Percentiles rank a stretch among this genome's conserved stretches.
These are phyloP conservation scores for Parotocinclus haroldoi DNA, from an alignment of 2,797 vertebrate genomes.

Conservation along the genomic window DNA sequence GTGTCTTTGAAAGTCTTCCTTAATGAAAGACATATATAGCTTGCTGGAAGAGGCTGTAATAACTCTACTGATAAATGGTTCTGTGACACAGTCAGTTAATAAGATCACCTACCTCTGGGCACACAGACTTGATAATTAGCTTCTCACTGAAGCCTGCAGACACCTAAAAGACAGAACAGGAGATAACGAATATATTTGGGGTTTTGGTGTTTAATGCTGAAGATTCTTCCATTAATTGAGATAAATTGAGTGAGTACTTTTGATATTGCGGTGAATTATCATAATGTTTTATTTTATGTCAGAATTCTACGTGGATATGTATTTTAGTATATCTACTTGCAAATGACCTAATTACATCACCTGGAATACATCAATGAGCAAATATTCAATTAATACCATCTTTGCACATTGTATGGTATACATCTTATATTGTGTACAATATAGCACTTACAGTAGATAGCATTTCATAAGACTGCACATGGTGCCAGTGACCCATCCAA, in stretches of 20 bases:
- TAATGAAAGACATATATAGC: constrained; percentile 57
- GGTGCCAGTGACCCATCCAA: too few species aligned
- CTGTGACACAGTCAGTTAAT: constrained; percentile 59
- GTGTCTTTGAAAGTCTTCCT: constrained; percentile 49
- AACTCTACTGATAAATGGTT: constrained; percentile 57
- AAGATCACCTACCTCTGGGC: constrained; percentile 56
- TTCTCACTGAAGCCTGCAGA: constrained; percentile 46
- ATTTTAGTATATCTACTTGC: background rate
- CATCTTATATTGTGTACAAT: too few species aligned
- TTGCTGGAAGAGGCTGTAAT: constrained; percentile 51
- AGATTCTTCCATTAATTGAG: constrained; percentile 27
- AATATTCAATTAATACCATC: too few species aligned
- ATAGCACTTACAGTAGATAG: too few species aligned
- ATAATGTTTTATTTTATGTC: background rate
- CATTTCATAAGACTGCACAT: too few species aligned
- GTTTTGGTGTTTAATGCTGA: constrained; percentile 38
- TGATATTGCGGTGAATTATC: background rate
- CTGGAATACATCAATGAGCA: too few species aligned
- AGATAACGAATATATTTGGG: constrained; percentile 49
- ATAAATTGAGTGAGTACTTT: constrained; percentile 30
- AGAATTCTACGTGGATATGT: background rate
- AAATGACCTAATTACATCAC: too few species aligned
- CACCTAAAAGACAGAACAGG: constrained; percentile 40
- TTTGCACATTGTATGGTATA: too few species aligned
- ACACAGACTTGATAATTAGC: constrained; percentile 55